Base-by-base conservation (phyloP, 2,797 vertebrate genomes). In the Cynodonichthys magdalenae region DNA sequence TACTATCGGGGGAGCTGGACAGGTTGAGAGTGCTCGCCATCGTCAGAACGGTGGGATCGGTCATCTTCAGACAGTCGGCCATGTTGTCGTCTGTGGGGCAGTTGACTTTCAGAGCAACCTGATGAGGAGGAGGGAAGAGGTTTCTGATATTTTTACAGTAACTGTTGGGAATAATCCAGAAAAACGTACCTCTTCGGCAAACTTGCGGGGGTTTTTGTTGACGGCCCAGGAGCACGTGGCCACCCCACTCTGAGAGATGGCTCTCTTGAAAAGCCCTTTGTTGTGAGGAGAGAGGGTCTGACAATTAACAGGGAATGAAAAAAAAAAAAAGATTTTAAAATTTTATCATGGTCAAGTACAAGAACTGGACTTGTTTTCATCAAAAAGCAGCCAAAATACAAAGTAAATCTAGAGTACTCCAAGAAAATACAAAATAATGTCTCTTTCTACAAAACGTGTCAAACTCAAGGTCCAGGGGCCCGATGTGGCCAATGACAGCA, bases 211-310 rank as follows among this genome's bases (percentile, higher is more conserved):
- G 39, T 95, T 87, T 53, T 3, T 89, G 89, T 95, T 96, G 78
- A 98, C 45, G 7, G 71, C 95, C 97, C 96, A 99, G 19, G 94
- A 85, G 74, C 92, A 93, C 6, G 95, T 31, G 0, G 91, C 91
- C 0, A 95, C 94, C 0, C 97, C 97, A 0, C 97, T 98, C 90
- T 99, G 96, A 66, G 95, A 96, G 85, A 99, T 98, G 75, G 95
- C 97, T 81, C 95, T 92, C 66, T 80, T 95, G 82, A 98, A 73
- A 59, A 98, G 58, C 1, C 97, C 97, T 69, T 94, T 95, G 87
- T 95, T 99, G 87, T 96, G 87, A 0, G 96, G 96, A 15, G 88
- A 85, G 24, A 99, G 73, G 0, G 64, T 96, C 97, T 98, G 82
- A 64, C 36, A 50, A 19, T 34, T 24, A n/a, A 65, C 41, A 51